phyloP scores from a whole-genome alignment of 2,113 vertebrate species.

The Phocoena phocoena region DNA sequence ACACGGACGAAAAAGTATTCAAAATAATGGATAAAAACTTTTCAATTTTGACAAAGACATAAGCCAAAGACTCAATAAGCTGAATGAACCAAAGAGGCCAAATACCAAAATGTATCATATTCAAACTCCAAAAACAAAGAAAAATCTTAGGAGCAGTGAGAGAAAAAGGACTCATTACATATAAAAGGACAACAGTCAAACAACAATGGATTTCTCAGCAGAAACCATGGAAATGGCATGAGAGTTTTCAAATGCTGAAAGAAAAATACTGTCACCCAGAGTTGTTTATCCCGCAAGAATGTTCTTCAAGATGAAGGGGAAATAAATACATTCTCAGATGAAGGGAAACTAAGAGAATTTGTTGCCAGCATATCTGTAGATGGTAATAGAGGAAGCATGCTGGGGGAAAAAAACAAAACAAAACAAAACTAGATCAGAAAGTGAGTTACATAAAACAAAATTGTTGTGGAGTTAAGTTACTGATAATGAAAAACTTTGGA shows the following conservation, averaged over 20 bases:
- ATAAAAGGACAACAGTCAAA: background rate
- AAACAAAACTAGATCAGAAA: background rate
- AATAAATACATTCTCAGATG: background rate
- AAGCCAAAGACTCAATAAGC: background rate
- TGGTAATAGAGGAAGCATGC: background rate
- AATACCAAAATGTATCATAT: background rate
- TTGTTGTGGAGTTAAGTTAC: too few relatives aligned
- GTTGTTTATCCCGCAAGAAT: background rate
- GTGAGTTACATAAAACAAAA: background rate
- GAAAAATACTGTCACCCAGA: background rate
- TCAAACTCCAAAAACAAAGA: background rate
- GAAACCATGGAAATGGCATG: background rate
- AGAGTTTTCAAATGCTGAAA: background rate
- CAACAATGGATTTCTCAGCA: background rate
- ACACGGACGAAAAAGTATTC: background rate
- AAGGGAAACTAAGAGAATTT: background rate
- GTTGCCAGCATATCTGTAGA: background rate
- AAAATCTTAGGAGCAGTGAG: background rate
- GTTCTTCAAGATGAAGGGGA: background rate
- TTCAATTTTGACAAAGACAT: background rate
- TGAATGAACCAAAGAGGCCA: background rate
- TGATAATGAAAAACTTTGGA: background rate
- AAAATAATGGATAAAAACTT: background rate
- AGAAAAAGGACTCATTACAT: background rate
- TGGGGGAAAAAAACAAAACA: rapidly evolving